phyloP scores from a whole-genome alignment of 2,797 vertebrate genomes.

The Spizella passerina region DNA sequence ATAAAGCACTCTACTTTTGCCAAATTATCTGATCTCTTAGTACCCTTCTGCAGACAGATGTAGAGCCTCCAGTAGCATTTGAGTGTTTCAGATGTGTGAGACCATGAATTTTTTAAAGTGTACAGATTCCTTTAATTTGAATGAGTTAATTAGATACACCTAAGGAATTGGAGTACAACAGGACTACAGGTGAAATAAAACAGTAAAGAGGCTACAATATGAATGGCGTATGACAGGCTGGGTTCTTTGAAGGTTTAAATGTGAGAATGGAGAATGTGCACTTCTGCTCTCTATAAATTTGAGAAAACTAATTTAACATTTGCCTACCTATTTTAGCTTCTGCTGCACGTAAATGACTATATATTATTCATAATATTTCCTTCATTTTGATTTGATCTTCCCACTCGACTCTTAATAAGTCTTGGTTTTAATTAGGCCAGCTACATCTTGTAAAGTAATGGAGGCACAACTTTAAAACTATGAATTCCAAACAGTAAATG shows the following conservation, averaged over 20 bases:
- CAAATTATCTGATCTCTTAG: background rate
- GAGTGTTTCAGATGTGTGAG: background rate
- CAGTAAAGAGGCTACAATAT: background rate
- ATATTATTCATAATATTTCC: slow-evolving; percentile 29
- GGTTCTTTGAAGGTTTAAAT: background rate
- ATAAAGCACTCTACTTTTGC: background rate
- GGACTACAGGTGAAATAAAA: background rate
- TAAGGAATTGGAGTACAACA: background rate
- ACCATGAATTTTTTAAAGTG: background rate
- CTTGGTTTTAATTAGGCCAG: slow-evolving; percentile 35
- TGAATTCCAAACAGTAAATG: slow-evolving; percentile 9
- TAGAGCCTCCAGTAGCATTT: background rate
- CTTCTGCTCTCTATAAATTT: background rate
- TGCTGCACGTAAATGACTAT: background rate
- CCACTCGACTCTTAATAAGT: background rate
- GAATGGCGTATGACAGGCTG: background rate
- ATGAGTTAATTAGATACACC: background rate
- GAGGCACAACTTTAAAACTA: background rate
- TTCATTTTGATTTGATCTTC: slow-evolving; percentile 50
- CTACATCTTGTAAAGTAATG: background rate
- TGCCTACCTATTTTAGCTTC: background rate
- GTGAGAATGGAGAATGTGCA: background rate
- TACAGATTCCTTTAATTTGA: background rate
- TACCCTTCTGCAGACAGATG: background rate
- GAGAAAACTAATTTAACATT: background rate